Conservation (phyloP, 1,140 invertebrate genomes). For the Drosophila azteca region DNA sequence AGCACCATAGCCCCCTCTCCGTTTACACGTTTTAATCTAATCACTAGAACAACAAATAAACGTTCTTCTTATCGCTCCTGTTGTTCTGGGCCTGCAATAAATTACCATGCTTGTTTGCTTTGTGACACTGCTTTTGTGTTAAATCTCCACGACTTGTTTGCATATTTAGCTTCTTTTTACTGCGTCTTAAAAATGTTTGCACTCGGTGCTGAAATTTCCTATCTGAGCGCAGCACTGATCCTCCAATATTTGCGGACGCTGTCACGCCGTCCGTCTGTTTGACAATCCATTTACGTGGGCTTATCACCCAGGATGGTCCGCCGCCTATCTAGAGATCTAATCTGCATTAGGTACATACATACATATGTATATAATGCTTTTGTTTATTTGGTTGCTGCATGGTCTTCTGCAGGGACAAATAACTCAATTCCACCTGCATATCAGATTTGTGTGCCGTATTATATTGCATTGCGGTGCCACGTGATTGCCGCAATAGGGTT, state of each 20-base stretch:
- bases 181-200: slow-evolving; percentile 29
- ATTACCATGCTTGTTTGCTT: slow-evolving; percentile 30
- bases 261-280: slow-evolving; percentile 38
- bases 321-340: slow-evolving; percentile 35
- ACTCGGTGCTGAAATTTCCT: no score
- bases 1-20: no score
- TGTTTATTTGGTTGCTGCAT: no score
- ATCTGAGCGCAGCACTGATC: slow-evolving; percentile 10
- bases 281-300: slow-evolving; percentile 41
- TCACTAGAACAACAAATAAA: slow-evolving; percentile 13
- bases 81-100: slow-evolving; percentile 20
- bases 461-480: slow-evolving; percentile 5
- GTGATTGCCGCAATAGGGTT: slow-evolving; percentile 10
- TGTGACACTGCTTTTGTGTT: slow-evolving; percentile 37
- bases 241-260: slow-evolving; percentile 31
- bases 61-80: slow-evolving; percentile 36
- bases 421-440: not conserved
- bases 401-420: not conserved
- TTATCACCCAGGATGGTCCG: slow-evolving; percentile 14
- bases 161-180: slow-evolving; percentile 18
- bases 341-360: not conserved
- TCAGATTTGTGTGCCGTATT: not conserved
- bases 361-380: slow-evolving; percentile 5
- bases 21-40: slow-evolving; percentile 31
- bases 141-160: slow-evolving; percentile 21